Evolutionary conservation across 2,888 invertebrate genomes (phyloP).

Genomic region (Orchestes rusci): DNA sequence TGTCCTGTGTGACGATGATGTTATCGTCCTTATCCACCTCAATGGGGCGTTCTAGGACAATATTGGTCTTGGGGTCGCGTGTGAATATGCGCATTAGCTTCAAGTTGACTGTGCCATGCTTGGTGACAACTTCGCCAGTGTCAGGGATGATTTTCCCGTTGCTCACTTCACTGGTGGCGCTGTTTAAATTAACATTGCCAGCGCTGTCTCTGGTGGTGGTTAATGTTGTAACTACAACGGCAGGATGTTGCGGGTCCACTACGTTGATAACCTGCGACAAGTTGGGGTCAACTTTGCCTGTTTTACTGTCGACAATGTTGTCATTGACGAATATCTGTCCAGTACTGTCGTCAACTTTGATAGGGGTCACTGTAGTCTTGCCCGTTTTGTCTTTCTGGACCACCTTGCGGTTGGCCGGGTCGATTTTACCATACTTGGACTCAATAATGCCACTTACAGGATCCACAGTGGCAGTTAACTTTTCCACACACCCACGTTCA

Average conservation of each 20-base stretch:
- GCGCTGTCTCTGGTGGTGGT: constrained; percentile 49
- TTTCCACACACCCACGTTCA: constrained; percentile 55
- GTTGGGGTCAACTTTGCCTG: constrained; percentile 42
- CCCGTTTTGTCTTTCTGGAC: constrained; percentile 42
- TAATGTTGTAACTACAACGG: constrained; percentile 39
- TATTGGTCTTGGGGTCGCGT: constrained; percentile 41
- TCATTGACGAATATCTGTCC: constrained; percentile 43
- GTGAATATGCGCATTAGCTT: constrained; percentile 39
- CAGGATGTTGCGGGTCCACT: constrained; percentile 44
- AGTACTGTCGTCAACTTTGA: constrained; percentile 41
- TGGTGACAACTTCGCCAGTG: constrained; percentile 43
- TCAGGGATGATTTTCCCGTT: constrained; percentile 43
- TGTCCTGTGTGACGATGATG: constrained; percentile 48
- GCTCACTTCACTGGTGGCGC: constrained; percentile 42
- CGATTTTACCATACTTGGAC: constrained; percentile 66
- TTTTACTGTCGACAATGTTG: constrained; percentile 42
- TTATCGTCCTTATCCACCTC: constrained; percentile 45
- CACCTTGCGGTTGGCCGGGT: constrained; percentile 56
- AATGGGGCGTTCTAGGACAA: constrained; percentile 38
- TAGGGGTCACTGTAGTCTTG: constrained; percentile 39
- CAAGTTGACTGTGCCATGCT: constrained; percentile 42
- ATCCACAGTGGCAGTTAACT: constrained; percentile 54
- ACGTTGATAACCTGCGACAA: constrained; percentile 43
- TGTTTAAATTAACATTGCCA: constrained; percentile 51
- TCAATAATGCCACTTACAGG: constrained; percentile 65